These are phyloP conservation scores for Kryptopterus vitreolus DNA, from an alignment of 2,797 vertebrate genomes.

Conservation along the genomic window DNA sequence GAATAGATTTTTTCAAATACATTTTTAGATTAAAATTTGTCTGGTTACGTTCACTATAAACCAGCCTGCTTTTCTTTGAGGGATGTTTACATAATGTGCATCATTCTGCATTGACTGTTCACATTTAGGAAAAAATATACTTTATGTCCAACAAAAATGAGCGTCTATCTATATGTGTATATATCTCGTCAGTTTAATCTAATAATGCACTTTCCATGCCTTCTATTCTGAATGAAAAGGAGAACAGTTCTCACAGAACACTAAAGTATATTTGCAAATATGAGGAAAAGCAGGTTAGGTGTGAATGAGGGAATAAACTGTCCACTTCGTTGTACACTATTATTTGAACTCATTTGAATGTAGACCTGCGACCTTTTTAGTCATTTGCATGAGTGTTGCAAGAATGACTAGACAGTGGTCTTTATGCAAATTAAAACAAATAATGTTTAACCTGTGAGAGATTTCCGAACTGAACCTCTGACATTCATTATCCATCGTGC, in stretches of 20 bases:
- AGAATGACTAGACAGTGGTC: background rate
- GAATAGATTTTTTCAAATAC: no score
- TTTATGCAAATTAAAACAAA: constrained; percentile 27
- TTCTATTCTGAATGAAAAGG: background rate
- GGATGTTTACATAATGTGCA: background rate
- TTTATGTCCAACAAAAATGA: background rate
- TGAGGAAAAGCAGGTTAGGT: background rate
- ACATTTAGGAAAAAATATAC: background rate
- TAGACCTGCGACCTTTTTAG: background rate
- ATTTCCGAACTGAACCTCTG: background rate
- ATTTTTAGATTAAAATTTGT: no score
- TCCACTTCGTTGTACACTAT: background rate
- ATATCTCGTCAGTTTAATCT: no score
- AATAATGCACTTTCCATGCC: no score
- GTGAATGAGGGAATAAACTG: background rate
- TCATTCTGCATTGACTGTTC: no score
- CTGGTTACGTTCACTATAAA: background rate
- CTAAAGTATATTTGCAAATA: background rate
- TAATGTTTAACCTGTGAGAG: background rate
- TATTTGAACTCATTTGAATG: background rate
- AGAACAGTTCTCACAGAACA: background rate
- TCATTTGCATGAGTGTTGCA: constrained; percentile 35
- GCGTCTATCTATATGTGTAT: background rate
- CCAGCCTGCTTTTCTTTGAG: background rate
- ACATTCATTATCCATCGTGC: background rate